Evolutionary conservation across 2,113 vertebrate species (phyloP).

Genomic region (Xyliphius kryptos): DNA sequence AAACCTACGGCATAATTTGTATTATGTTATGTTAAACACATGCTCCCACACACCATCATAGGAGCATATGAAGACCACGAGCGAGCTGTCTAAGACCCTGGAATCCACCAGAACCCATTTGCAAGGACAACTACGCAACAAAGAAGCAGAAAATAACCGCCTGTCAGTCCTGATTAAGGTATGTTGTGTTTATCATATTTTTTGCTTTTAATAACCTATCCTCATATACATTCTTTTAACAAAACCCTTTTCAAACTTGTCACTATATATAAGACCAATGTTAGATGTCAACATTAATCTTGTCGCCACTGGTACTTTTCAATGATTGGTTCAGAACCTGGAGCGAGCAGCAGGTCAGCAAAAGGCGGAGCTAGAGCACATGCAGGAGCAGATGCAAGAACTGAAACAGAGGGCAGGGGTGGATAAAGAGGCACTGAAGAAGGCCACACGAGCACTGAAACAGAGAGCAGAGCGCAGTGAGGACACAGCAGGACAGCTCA

Average conservation of each 20-base stretch:
- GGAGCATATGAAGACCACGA: constrained; percentile 71
- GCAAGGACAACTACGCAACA: constrained; percentile 76
- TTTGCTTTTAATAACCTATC: no score
- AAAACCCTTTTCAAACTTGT: no score
- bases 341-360: constrained; percentile 69
- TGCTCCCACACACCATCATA: constrained; percentile 46
- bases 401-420: constrained; percentile 60
- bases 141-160: constrained; percentile 80
- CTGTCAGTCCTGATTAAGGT: constrained; percentile 77
- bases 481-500: constrained; percentile 66
- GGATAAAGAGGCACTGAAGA: constrained; percentile 79
- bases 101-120: constrained; percentile 74
- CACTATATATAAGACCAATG: no score
- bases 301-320: no score
- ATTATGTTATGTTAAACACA: no score
- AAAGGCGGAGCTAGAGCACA: constrained; percentile 66
- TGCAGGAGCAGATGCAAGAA: constrained; percentile 67
- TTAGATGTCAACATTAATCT: no score
- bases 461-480: constrained; percentile 77
- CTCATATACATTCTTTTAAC: no score
- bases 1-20: no score
- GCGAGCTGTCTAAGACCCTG: constrained; percentile 72
- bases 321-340: constrained; percentile 71
- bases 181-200: no score
- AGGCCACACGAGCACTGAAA: constrained; percentile 73